phyloP scores from a whole-genome alignment of 23 tunicate species.

The Halocynthia aurantium region DNA sequence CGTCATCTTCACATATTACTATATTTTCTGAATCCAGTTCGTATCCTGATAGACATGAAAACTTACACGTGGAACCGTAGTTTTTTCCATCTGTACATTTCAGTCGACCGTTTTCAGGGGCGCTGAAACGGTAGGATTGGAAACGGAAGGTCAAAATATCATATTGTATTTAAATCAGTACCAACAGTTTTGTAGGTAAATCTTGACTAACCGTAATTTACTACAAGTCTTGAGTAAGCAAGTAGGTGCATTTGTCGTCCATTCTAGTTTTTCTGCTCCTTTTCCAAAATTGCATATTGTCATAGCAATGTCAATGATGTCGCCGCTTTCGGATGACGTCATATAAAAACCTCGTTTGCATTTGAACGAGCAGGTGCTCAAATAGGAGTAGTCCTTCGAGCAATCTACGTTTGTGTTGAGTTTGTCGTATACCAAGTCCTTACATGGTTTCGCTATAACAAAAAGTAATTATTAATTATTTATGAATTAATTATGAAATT shows the following conservation, averaged over 20 bases:
- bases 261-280: background rate
- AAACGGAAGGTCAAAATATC: no score
- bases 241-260: background rate
- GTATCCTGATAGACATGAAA: background rate
- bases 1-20: slow-evolving; percentile 4
- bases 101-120: slow-evolving; percentile 8
- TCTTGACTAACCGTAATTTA: background rate
- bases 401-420: background rate
- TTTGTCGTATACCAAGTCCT: slow-evolving; percentile 3
- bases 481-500: no score
- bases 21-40: background rate
- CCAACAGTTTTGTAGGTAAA: background rate
- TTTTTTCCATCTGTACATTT: background rate
- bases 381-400: background rate
- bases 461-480: no score
- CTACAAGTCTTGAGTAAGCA: slow-evolving; percentile 8
- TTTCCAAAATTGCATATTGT: background rate
- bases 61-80: slow-evolving; percentile 2
- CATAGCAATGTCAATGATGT: background rate
- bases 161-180: background rate
- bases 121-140: background rate
- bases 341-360: slow-evolving; percentile 15
- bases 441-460: slow-evolving; percentile 10
- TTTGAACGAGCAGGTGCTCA: slow-evolving; percentile 2
- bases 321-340: slow-evolving; percentile 6